Percentiles rank a stretch among this genome's conserved stretches.
Conservation (phyloP, 2,888 invertebrate species). For the Xestia sexstrigata region DNA sequence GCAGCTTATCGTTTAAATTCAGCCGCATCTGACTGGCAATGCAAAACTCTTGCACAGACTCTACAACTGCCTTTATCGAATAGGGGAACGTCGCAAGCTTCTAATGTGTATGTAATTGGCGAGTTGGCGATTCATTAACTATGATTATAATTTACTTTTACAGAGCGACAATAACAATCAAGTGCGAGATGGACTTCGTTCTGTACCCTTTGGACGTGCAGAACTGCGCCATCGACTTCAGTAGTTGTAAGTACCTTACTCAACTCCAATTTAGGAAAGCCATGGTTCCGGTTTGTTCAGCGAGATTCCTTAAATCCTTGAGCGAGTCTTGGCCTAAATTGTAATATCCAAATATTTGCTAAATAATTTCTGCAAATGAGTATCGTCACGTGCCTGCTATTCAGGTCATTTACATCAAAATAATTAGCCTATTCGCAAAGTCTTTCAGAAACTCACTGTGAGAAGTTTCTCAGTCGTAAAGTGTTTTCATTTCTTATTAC, state of each 20-base stretch:
- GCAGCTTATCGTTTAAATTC: background rate
- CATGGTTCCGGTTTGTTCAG: background rate
- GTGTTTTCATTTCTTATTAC: conserved; percentile 57
- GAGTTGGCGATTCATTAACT: background rate
- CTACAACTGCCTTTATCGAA: background rate
- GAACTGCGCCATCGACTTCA: conserved; percentile 92
- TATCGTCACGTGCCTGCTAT: background rate
- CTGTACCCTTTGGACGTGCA: conserved; percentile 92
- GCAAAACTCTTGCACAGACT: background rate
- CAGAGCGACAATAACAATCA: conserved; percentile 92
- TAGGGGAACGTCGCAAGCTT: background rate
- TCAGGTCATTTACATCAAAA: conserved; percentile 34
- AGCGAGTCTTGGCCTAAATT: background rate
- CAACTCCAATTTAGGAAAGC: background rate
- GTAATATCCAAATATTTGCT: background rate
- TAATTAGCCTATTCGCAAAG: conserved; percentile 40
- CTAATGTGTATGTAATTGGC: background rate
- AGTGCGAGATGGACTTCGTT: conserved; percentile 92
- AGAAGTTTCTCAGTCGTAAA: conserved; percentile 50
- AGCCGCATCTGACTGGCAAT: background rate
- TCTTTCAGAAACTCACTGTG: conserved; percentile 32
- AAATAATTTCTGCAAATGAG: conserved; percentile 2
- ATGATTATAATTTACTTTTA: conserved; percentile 61
- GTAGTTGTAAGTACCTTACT: conserved; percentile 89
- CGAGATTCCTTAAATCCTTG: background rate